Conservation (phyloP, 1,140 invertebrate species). For the Magallana angulata region DNA sequence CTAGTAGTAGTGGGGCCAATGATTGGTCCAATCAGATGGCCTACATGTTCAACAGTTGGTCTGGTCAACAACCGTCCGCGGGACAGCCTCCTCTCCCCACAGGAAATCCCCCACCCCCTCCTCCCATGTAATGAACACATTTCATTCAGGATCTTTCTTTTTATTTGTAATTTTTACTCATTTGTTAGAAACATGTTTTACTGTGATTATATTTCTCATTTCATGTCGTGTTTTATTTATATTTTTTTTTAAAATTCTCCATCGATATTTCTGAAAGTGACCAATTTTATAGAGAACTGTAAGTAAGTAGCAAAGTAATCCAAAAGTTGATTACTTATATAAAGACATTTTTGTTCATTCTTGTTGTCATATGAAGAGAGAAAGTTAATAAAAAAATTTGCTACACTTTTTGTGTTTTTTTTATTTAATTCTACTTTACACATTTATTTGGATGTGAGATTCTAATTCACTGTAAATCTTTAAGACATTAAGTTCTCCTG, state of each 20-base stretch:
- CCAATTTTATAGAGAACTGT: conserved; percentile 3
- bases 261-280: not conserved
- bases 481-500: too few species aligned
- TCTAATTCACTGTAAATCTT: too few species aligned
- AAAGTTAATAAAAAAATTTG: not conserved
- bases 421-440: too few species aligned
- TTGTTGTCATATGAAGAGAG: conserved; percentile 11
- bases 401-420: not conserved
- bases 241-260: not conserved
- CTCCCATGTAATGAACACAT: conserved; percentile 44
- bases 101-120: conserved; percentile 51
- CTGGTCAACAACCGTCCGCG: conserved; percentile 31
- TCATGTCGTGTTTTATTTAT: conserved; percentile 20
- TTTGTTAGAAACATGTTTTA: not conserved
- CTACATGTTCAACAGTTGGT: conserved; percentile 40
- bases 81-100: conserved; percentile 48
- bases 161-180: not conserved
- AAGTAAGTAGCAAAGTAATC: not conserved
- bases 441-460: too few species aligned
- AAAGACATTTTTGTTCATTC: not conserved
- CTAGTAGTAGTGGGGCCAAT: not conserved
- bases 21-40: conserved; percentile 24
- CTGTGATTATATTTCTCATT: conserved; percentile 17
- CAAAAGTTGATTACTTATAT: not conserved
- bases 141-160: not conserved